Evolutionary conservation across 2,888 invertebrate species (phyloP).

Genomic region (Ormyrus pomaceus): DNA sequence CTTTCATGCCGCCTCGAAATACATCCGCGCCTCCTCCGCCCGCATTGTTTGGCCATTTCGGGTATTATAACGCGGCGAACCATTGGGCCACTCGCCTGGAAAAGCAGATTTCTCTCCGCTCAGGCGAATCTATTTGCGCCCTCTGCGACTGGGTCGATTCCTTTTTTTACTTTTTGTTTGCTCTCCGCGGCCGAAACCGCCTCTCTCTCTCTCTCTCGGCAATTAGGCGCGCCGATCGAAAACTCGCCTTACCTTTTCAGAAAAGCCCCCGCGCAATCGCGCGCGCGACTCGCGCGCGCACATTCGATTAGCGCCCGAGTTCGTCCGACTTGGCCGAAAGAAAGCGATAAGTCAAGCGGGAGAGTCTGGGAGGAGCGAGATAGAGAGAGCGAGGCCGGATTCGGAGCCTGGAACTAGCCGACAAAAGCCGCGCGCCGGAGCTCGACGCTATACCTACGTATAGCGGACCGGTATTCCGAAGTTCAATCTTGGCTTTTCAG

Average conservation of each 20-base stretch:
- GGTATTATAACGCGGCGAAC: neutral
- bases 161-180: too few species aligned
- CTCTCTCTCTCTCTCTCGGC: neutral
- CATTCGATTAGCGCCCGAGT: neutral
- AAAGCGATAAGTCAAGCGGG: constrained; percentile 49
- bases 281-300: neutral
- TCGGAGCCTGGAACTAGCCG: neutral
- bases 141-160: too few species aligned
- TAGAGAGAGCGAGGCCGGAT: constrained; percentile 1
- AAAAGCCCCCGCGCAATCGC: neutral
- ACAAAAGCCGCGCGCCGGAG: constrained; percentile 8
- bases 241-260: too few species aligned
- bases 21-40: too few species aligned
- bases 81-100: constrained; percentile 29
- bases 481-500: too few species aligned
- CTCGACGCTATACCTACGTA: too few species aligned
- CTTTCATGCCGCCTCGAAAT: too few species aligned
- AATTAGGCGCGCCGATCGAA: neutral
- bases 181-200: neutral
- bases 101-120: constrained; percentile 32
- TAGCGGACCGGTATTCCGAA: too few species aligned
- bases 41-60: constrained; percentile 31
- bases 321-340: constrained; percentile 42
- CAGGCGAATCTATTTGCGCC: constrained; percentile 28
- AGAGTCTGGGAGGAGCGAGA: neutral